A percentile compares a stretch with the other conserved stretches of the same genome.
Conservation (phyloP, 2,888 invertebrate genomes). For the Cheilosia impressa region DNA sequence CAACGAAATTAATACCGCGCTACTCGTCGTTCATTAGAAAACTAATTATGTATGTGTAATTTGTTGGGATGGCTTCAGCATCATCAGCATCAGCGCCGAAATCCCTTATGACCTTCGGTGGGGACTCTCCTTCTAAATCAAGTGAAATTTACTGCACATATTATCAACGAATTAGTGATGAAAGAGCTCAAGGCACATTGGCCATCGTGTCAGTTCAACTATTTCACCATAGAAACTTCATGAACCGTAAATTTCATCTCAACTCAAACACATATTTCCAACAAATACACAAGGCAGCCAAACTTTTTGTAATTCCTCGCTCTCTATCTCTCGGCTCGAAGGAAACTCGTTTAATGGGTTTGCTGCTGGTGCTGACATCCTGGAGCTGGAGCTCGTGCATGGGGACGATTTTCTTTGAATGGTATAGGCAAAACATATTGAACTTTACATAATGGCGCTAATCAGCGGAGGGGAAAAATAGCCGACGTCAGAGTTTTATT, state of each 20-base stretch:
- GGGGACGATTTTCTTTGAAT: slow-evolving; percentile 8
- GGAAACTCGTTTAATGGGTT: neutral
- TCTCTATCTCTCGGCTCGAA: neutral
- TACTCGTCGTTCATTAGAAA: slow-evolving; percentile 34
- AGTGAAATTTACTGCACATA: slow-evolving; percentile 47
- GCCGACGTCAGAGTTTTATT: slow-evolving; percentile 35
- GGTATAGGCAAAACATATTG: slow-evolving; percentile 22
- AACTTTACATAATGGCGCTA: slow-evolving; percentile 43
- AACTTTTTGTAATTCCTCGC: slow-evolving; percentile 22
- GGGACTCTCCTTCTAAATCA: slow-evolving; percentile 34
- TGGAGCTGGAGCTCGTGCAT: neutral
- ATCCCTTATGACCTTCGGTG: slow-evolving; percentile 35
- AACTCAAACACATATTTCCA: slow-evolving; percentile 11
- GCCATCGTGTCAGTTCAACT: slow-evolving; percentile 45
- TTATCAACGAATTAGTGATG: slow-evolving; percentile 18
- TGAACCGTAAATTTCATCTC: slow-evolving; percentile 47
- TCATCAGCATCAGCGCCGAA: slow-evolving; percentile 25
- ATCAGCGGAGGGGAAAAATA: slow-evolving; percentile 19
- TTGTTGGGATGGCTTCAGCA: slow-evolving; percentile 18
- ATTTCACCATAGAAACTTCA: slow-evolving; percentile 48
- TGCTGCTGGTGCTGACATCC: neutral
- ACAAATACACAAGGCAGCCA: neutral
- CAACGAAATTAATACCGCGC: neutral
- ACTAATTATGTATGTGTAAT: slow-evolving; percentile 41
- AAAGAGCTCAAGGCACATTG: slow-evolving; percentile 8